phyloP scores from a whole-genome alignment of 2,113 vertebrate genomes.

The Madoqua kirkii region DNA sequence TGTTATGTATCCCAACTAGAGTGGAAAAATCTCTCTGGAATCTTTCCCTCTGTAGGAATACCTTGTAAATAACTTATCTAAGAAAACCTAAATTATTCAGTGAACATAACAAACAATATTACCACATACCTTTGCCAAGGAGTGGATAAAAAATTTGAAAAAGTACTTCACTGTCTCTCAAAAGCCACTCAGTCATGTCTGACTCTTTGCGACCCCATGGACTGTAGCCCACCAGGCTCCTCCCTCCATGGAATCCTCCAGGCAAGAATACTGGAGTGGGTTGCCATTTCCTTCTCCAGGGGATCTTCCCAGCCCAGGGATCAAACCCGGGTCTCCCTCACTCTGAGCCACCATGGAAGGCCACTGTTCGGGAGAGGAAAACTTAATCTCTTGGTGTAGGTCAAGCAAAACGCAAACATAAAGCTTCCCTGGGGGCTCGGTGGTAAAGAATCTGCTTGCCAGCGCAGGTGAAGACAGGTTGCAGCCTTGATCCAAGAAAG shows the following conservation, averaged over 20 bases:
- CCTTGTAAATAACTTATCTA: neutral
- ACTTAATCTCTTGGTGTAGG: neutral
- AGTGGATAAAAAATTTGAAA: neutral
- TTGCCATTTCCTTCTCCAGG: too few species aligned
- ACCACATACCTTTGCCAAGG: neutral
- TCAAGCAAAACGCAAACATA: neutral
- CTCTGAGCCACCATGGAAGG: too few species aligned
- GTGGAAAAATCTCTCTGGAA: neutral
- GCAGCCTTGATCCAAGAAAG: neutral
- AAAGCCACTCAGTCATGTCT: too few species aligned
- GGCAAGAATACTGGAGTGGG: too few species aligned
- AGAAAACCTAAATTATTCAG: neutral
- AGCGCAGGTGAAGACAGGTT: neutral
- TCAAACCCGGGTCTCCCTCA: too few species aligned
- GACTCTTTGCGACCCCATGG: rapidly evolving
- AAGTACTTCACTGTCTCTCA: neutral
- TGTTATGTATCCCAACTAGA: neutral
- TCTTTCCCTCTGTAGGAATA: neutral
- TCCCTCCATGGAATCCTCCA: too few species aligned
- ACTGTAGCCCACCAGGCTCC: too few species aligned
- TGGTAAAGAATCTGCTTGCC: neutral
- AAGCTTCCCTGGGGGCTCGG: neutral
- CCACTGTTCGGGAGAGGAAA: neutral
- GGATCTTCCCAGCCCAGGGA: too few species aligned
- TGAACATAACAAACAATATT: neutral